Conservation (phyloP, 1,140 invertebrate species). For the Drosophila carrolli region DNA sequence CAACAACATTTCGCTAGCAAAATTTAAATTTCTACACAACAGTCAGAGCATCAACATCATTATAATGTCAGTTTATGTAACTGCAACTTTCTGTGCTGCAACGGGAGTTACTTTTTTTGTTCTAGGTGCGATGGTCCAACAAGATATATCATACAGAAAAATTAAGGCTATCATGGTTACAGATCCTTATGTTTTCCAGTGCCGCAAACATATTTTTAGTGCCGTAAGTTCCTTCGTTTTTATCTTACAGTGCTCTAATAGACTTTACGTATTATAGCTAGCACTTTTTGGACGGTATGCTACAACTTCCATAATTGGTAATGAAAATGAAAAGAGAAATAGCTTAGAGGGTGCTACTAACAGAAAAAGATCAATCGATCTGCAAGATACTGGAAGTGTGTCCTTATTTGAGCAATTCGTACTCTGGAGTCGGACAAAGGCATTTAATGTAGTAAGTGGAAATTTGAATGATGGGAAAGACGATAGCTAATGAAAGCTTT, state of each 20-base stretch:
- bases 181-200: constrained; percentile 54
- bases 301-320: too few species aligned
- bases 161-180: constrained; percentile 34
- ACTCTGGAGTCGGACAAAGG: constrained; percentile 11
- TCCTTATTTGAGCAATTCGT: constrained; percentile 26
- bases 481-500: neutral
- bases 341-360: too few species aligned
- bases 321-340: too few species aligned
- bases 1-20: neutral
- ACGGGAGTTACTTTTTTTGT: constrained; percentile 39
- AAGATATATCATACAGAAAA: constrained; percentile 49
- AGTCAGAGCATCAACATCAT: neutral
- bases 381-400: neutral
- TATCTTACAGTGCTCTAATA: neutral
- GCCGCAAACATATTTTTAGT: constrained; percentile 40
- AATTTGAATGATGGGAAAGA: neutral
- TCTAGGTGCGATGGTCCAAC: constrained; percentile 54
- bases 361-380: neutral
- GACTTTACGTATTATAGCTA: neutral
- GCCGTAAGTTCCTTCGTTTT: constrained; percentile 35
- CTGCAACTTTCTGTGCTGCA: constrained; percentile 9
- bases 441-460: constrained; percentile 20
- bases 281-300: neutral
- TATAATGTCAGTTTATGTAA: constrained; percentile 14
- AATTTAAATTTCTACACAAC: neutral